Evolutionary conservation across 2,797 vertebrate species (phyloP), one percentile per base, ranked within the genome.

Genomic region (Melanotaenia maccullochi): DNA sequence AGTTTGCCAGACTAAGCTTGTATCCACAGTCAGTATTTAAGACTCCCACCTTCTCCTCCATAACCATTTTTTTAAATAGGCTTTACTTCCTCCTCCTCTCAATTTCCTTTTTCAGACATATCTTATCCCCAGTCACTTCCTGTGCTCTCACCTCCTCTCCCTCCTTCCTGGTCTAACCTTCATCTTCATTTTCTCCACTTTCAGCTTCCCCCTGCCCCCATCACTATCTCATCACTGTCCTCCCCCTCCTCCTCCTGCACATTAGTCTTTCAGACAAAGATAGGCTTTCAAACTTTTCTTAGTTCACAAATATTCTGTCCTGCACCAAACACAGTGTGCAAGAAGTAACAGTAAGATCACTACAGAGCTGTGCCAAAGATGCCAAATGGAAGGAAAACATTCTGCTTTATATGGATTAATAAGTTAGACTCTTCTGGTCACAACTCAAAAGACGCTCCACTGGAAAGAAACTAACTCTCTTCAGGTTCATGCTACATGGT

Each of bases 1-100:
- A 73, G 83, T 89, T 78, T 75, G 42, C 83, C 86, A 92, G 89
- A 85, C 84, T 59, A 52, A 65, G 20, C 69, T 28, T 83, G 59
- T 52, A 8, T 79, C 66, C 78, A 67, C 71, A 78, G 85, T 89
- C 86, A 87, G 75, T 77, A 71, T 81, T 82, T 86, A 78, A 76
- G 68, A 68, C 59, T 35, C 69, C 60, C 65, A 55, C 47, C 47
- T 61, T 4, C 65, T 30, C 59, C 30, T 35, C 32, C 24, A 18
- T 30, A 60, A 54, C 51, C 30, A 36, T 18, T 0, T 78, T 78
- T 58, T 85, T 66, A 68, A 30, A 72, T 47, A 38, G 69, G 76
- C 60, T 35, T 77, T 51, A 63, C 60, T 62, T 77, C 71, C 66
- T 75, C 55, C 60, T 60, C 57, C 55, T 24, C 73, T 54, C 79